Conservation (phyloP, 2,888 invertebrate genomes). For the Steinernema carpocapsae region DNA sequence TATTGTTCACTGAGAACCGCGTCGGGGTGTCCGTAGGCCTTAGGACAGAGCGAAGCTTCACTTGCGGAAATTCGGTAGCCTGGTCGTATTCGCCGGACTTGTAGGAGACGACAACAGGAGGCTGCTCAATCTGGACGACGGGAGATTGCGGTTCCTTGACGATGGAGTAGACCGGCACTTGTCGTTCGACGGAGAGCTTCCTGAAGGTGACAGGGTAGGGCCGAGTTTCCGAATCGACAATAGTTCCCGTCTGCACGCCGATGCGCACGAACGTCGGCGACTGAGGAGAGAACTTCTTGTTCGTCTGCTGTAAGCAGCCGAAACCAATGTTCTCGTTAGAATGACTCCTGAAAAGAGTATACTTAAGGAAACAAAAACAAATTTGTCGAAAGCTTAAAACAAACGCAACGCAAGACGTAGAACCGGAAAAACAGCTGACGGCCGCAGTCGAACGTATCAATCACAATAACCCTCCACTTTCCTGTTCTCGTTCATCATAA, state of each 20-base stretch:
- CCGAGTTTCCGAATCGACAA: background rate
- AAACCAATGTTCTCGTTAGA: conserved; percentile 25
- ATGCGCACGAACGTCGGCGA: conserved; percentile 34
- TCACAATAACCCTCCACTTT: conserved; percentile 22
- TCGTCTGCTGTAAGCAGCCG: conserved; percentile 1
- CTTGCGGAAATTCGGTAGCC: background rate
- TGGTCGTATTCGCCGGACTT: background rate
- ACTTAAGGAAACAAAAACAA: background rate
- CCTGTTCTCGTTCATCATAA: conserved; percentile 25
- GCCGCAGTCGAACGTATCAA: conserved; percentile 1
- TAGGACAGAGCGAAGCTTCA: conserved; percentile 1
- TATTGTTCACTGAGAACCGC: conserved; percentile 9
- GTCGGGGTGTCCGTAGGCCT: background rate
- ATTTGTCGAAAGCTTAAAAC: conserved; percentile 16
- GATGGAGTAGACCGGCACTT: background rate
- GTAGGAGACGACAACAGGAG: background rate
- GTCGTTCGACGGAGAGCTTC: conserved; percentile 11
- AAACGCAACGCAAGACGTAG: background rate
- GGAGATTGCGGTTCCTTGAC: conserved; percentile 3
- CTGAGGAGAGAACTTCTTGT: conserved; percentile 26
- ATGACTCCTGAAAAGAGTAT: background rate
- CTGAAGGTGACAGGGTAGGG: background rate
- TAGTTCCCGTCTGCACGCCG: conserved; percentile 26
- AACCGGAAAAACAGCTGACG: conserved; percentile 20
- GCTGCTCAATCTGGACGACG: background rate